Conservation (phyloP, 2,888 invertebrate genomes). For the Portevinia maculata region DNA sequence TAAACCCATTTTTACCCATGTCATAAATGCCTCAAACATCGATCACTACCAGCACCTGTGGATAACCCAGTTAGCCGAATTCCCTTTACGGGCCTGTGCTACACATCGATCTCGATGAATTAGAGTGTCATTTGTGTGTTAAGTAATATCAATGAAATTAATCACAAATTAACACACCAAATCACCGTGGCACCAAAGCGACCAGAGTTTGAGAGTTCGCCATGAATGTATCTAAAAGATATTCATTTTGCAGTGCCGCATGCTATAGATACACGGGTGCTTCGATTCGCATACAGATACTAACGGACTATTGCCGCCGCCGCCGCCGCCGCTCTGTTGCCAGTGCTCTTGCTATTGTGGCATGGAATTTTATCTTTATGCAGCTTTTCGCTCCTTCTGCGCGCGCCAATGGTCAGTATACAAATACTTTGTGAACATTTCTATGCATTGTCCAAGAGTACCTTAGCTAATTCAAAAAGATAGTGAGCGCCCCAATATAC, state of each 20-base stretch:
- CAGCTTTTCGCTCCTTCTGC: slow-evolving; percentile 3
- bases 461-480: slow-evolving; percentile 49
- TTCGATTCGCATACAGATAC: slow-evolving; percentile 13
- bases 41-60: background rate
- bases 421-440: slow-evolving; percentile 27
- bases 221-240: slow-evolving; percentile 13
- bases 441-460: slow-evolving; percentile 45
- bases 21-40: background rate
- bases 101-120: slow-evolving; percentile 34
- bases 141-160: slow-evolving; percentile 61
- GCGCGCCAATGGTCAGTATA: slow-evolving; percentile 2
- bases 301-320: slow-evolving; percentile 14
- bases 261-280: slow-evolving; percentile 3
- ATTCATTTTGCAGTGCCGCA: background rate
- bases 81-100: slow-evolving; percentile 1
- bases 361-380: slow-evolving; percentile 40
- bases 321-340: too few species aligned
- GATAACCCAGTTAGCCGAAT: background rate
- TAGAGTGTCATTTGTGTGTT: slow-evolving; percentile 52
- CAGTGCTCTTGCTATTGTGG: background rate
- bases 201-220: slow-evolving; percentile 1
- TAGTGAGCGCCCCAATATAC: slow-evolving; percentile 21
- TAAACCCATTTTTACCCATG: too few species aligned
- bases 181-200: slow-evolving; percentile 32
- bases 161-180: slow-evolving; percentile 64